phyloP scores from a whole-genome alignment of 2,888 invertebrate genomes.

The Tenthredo scrophulariae region DNA sequence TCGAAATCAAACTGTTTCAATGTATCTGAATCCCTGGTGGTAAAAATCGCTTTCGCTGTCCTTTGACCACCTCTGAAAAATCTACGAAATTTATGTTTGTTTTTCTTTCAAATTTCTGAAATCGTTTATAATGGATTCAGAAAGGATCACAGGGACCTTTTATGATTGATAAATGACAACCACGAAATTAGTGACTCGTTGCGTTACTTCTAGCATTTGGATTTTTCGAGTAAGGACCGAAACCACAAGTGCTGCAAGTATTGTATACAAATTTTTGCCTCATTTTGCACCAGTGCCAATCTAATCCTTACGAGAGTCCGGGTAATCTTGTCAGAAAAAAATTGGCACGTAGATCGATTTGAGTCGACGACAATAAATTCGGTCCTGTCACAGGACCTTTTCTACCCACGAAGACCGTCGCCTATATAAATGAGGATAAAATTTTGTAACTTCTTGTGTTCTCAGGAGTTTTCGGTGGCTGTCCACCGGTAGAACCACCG shows the following conservation, averaged over 20 bases:
- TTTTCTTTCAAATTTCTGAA: too few species aligned
- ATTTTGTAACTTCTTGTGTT: not conserved
- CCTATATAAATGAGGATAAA: not conserved
- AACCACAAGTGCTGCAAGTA: not conserved
- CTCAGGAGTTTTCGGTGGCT: constrained; percentile 66
- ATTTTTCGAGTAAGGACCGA: not conserved
- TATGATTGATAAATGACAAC: too few species aligned
- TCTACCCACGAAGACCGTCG: not conserved
- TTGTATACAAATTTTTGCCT: not conserved
- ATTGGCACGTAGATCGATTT: not conserved
- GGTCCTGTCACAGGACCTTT: not conserved
- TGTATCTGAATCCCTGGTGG: not conserved
- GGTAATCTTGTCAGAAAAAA: not conserved
- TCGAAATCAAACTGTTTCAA: not conserved
- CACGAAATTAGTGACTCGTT: not conserved
- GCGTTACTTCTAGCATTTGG: not conserved
- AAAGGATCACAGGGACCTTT: too few species aligned
- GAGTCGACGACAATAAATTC: not conserved
- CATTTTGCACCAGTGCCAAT: not conserved
- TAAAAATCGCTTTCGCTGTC: too few species aligned
- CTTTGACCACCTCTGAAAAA: too few species aligned
- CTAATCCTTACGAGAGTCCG: not conserved
- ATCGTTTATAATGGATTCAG: too few species aligned
- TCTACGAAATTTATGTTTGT: too few species aligned
- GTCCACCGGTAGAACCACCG: constrained; percentile 68